A percentile compares a stretch with the other conserved stretches of the same genome.
phyloP scores from a whole-genome alignment of 2,797 vertebrate species.

The Cuculus canorus region DNA sequence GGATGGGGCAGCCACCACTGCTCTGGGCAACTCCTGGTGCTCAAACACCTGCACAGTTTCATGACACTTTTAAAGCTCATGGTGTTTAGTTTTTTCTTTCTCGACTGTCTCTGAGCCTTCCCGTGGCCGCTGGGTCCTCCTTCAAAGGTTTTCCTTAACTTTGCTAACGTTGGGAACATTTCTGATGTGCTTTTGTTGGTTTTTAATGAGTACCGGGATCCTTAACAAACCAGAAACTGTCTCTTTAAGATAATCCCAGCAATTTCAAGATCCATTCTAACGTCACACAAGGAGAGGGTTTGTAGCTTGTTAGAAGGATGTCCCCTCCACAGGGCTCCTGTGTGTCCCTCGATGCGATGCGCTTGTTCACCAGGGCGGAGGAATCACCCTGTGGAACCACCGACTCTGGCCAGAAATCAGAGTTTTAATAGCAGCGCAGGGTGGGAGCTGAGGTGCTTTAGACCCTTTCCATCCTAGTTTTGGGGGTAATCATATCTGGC shows the following conservation, averaged over 20 bases:
- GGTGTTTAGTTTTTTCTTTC: background rate
- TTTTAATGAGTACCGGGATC: background rate
- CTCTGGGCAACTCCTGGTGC: background rate
- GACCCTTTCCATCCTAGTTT: background rate
- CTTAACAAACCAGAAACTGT: background rate
- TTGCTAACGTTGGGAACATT: background rate
- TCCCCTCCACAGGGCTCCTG: background rate
- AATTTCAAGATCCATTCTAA: background rate
- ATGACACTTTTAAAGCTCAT: background rate
- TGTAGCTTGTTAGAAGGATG: background rate
- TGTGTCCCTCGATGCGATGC: too few species aligned
- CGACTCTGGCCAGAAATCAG: background rate
- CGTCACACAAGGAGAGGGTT: fast-evolving
- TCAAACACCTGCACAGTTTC: background rate
- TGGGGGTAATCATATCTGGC: fast-evolving
- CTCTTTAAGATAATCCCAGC: background rate
- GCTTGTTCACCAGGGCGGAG: too few species aligned
- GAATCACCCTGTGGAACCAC: too few species aligned
- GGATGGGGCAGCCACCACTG: too few species aligned
- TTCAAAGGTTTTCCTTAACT: background rate
- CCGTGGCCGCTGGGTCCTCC: background rate
- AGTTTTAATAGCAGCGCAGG: background rate
- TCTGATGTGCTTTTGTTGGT: background rate
- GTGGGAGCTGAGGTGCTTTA: background rate
- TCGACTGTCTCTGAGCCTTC: background rate